These are phyloP conservation scores for Phalacrocorax brasilianus DNA, from an alignment of 2,113 vertebrate genomes.

Conservation along the genomic window DNA sequence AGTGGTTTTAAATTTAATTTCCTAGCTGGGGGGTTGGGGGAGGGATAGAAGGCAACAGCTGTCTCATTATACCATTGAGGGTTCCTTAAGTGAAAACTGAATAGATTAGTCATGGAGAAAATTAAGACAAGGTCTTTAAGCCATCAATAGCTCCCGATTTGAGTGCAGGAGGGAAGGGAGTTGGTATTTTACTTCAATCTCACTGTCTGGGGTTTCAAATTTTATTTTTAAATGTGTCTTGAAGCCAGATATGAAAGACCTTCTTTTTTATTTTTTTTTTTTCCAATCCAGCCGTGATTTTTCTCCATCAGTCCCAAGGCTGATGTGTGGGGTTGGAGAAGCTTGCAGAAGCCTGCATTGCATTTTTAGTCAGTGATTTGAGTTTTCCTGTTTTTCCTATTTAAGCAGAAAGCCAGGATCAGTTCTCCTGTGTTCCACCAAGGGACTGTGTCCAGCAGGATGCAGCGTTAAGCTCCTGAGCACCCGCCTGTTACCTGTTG, in stretches of 20 bases:
- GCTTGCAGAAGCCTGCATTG: background rate
- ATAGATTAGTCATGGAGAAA: constrained; percentile 68
- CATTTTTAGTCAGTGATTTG: background rate
- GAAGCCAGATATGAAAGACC: background rate
- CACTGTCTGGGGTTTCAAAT: background rate
- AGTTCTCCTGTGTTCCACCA: background rate
- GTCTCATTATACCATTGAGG: constrained; percentile 59
- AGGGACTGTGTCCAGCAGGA: background rate
- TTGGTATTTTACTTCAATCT: constrained; percentile 1
- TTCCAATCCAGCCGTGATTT: background rate
- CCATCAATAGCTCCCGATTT: constrained; percentile 50
- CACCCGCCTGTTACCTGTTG: background rate
- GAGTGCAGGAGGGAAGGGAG: constrained; percentile 22
- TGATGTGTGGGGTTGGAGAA: background rate
- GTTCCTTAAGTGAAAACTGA: constrained; percentile 55
- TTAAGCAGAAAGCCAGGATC: background rate
- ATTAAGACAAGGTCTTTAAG: constrained; percentile 66
- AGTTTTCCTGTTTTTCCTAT: background rate
- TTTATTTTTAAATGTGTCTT: constrained; percentile 40
- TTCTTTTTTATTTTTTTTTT: background rate
- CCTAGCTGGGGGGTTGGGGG: constrained; percentile 8
- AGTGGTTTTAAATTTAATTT: constrained; percentile 61
- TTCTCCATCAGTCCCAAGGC: background rate
- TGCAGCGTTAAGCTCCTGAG: background rate
- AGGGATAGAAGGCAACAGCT: constrained; percentile 51